phyloP scores from a whole-genome alignment of 92 coral and sea anemone genomes.

The Palythoa heliodiscus region DNA sequence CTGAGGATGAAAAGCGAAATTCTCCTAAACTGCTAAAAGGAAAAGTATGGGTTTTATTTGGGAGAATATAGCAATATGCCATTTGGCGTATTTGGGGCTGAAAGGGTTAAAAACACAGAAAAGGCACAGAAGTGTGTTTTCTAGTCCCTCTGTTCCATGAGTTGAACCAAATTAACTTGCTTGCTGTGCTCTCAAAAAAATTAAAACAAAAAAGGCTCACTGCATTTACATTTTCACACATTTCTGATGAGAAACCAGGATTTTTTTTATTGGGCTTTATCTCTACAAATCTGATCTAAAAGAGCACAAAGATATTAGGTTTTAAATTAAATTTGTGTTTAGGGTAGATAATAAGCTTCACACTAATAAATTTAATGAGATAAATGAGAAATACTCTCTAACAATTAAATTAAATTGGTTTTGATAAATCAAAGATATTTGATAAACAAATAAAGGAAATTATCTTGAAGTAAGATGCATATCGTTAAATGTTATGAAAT shows the following conservation, averaged over 20 bases:
- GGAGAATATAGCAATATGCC: no score
- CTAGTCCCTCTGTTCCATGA: no score
- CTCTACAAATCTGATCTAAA: neutral
- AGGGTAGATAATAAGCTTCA: neutral
- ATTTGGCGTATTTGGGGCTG: no score
- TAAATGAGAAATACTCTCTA: neutral
- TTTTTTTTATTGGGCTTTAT: neutral
- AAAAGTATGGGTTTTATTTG: no score
- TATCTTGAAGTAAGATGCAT: neutral
- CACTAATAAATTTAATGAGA: neutral
- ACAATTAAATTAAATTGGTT: neutral
- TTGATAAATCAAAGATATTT: neutral
- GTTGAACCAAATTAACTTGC: no score
- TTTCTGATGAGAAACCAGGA: no score
- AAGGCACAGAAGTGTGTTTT: no score
- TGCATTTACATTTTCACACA: no score
- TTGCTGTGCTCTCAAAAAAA: no score
- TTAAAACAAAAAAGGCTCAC: neutral
- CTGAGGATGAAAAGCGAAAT: no score
- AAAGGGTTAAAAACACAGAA: no score
- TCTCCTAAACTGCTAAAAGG: no score
- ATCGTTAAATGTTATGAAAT: neutral
- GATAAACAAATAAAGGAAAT: neutral
- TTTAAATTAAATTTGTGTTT: neutral
- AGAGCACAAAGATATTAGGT: neutral